Percentiles rank a stretch among this genome's conserved stretches.
phyloP scores from a whole-genome alignment of 1,140 invertebrate genomes.

The Adelges cooleyi region DNA sequence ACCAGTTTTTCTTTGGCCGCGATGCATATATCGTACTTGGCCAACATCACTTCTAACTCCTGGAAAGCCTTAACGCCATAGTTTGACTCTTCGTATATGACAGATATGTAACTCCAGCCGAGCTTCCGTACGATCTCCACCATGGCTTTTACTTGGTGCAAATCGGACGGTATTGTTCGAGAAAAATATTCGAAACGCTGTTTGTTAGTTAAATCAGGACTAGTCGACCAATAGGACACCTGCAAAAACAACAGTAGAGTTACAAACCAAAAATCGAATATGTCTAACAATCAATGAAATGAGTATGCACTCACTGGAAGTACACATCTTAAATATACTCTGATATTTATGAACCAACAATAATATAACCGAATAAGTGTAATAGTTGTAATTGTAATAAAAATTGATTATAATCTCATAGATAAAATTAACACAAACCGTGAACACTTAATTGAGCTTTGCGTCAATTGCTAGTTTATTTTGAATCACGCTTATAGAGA shows the following conservation, averaged over 20 bases:
- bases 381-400: no score
- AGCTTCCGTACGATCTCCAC: conserved; percentile 80
- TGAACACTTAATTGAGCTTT: no score
- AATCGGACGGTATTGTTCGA: conserved; percentile 87
- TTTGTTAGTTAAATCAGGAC: conserved; percentile 86
- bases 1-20: conserved; percentile 86
- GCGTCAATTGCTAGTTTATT: no score
- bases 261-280: no score
- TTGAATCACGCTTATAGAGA: no score
- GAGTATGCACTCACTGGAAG: no score
- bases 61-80: conserved; percentile 94
- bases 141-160: conserved; percentile 90
- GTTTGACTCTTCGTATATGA: conserved; percentile 93
- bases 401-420: no score
- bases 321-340: no score
- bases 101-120: conserved; percentile 87
- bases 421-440: no score
- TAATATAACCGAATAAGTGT: no score
- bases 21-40: conserved; percentile 75
- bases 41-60: conserved; percentile 73
- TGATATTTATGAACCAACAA: no score
- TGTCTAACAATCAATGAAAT: no score
- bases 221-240: conserved; percentile 94
- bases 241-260: conserved; percentile 45
- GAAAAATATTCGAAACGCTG: conserved; percentile 91